Evolutionary conservation across 2,888 invertebrate genomes (phyloP).

Genomic region (Polydrusus tereticollis): DNA sequence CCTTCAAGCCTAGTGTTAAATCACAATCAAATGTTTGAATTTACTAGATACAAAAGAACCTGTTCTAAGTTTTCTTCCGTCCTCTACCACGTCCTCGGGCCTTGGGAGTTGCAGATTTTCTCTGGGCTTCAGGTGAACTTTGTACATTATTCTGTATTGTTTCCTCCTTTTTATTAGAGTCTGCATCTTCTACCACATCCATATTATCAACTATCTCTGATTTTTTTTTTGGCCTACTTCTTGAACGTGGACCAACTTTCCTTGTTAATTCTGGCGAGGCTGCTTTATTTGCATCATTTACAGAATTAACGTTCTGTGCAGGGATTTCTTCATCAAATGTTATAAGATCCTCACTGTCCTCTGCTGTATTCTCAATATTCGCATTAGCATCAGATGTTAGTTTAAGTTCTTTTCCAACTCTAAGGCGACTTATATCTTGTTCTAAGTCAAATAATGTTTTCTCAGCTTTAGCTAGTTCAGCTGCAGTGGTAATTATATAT

Average conservation of each 20-base stretch:
- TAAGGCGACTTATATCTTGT: conserved; percentile 60
- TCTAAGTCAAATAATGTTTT: conserved; percentile 63
- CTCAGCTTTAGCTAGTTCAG: conserved; percentile 61
- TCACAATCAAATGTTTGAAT: conserved; percentile 19
- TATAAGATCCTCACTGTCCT: conserved; percentile 8
- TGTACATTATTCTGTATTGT: conserved; percentile 12
- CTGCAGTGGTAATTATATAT: conserved; percentile 59
- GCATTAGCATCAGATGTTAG: conserved; percentile 8
- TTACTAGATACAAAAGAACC: conserved; percentile 11
- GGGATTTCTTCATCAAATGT: conserved; percentile 16
- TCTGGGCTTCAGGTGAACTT: neutral
- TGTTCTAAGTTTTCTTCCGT: conserved; percentile 12
- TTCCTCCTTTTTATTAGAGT: conserved; percentile 32
- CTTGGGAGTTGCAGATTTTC: conserved; percentile 12
- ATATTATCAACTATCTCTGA: neutral
- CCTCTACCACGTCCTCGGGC: conserved; percentile 27
- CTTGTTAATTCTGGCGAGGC: conserved; percentile 18
- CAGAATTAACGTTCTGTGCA: neutral
- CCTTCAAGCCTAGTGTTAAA: neutral
- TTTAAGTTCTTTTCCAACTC: neutral
- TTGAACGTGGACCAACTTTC: neutral
- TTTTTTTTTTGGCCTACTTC: conserved; percentile 8
- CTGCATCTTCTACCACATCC: neutral
- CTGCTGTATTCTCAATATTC: neutral
- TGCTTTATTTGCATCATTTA: neutral